phyloP scores from a whole-genome alignment of 2,888 invertebrate species.

The Pterobdella sp. region DNA sequence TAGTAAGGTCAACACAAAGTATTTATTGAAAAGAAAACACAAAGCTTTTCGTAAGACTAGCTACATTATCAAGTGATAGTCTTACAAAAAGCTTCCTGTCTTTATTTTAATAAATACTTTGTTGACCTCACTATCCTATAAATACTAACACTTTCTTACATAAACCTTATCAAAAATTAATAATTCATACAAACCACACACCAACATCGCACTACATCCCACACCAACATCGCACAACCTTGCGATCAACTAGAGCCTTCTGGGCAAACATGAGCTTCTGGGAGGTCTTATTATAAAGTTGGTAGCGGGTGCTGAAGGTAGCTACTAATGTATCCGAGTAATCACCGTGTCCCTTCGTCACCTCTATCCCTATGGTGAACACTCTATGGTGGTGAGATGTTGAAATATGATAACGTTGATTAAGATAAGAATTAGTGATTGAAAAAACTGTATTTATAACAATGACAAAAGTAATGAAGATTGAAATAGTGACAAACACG shows the following conservation, averaged over 20 bases:
- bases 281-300: conserved; percentile 77
- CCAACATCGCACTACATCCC: no score
- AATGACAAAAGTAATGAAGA: no score
- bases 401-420: not conserved
- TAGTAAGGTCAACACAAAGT: not conserved
- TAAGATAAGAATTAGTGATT: not conserved
- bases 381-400: conserved; percentile 53
- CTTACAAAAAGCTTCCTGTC: no score
- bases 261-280: conserved; percentile 78
- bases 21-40: no score
- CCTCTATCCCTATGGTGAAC: conserved; percentile 78
- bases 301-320: conserved; percentile 82
- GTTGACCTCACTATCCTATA: no score
- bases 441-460: not conserved
- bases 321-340: conserved; percentile 85
- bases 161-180: no score
- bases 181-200: no score
- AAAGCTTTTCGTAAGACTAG: no score
- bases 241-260: conserved; percentile 59
- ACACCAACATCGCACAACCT: no score
- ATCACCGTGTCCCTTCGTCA: conserved; percentile 75
- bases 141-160: no score
- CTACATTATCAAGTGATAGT: no score
- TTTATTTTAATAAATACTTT: no score
- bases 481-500: not conserved